These are phyloP conservation scores for Limnephilus marmoratus DNA, from an alignment of 2,888 invertebrate genomes.

Conservation along the genomic window DNA sequence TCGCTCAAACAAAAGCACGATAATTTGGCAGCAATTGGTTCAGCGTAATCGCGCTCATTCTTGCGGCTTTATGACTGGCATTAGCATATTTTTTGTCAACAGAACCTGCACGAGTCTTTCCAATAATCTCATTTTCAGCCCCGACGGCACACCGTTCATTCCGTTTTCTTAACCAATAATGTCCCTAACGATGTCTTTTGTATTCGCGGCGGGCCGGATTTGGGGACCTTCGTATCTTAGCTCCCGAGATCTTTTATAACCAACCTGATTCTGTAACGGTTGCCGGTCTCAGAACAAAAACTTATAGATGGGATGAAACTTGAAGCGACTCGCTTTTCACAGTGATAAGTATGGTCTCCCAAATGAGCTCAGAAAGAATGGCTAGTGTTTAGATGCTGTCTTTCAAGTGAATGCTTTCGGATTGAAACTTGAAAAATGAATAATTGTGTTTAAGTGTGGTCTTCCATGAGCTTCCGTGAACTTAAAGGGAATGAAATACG, in stretches of 20 bases:
- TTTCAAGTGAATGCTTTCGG: too few species aligned
- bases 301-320: neutral
- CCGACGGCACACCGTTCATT: constrained; percentile 35
- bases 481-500: too few species aligned
- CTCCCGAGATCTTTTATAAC: constrained; percentile 6
- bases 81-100: constrained; percentile 24
- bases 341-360: neutral
- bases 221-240: constrained; percentile 18
- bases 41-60: neutral
- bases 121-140: constrained; percentile 10
- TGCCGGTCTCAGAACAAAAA: constrained; percentile 3
- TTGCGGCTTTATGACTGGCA: neutral
- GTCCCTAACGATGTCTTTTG: constrained; percentile 40
- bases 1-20: neutral
- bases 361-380: neutral
- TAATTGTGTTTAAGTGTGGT: too few species aligned
- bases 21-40: neutral
- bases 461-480: too few species aligned
- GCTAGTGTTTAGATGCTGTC: too few species aligned
- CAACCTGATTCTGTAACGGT: neutral
- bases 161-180: constrained; percentile 41
- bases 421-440: too few species aligned
- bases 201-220: constrained; percentile 31
- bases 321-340: neutral
- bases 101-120: constrained; percentile 24